Conservation (phyloP, 2,797 vertebrate species). For the Enteromius thamalakanensis region DNA sequence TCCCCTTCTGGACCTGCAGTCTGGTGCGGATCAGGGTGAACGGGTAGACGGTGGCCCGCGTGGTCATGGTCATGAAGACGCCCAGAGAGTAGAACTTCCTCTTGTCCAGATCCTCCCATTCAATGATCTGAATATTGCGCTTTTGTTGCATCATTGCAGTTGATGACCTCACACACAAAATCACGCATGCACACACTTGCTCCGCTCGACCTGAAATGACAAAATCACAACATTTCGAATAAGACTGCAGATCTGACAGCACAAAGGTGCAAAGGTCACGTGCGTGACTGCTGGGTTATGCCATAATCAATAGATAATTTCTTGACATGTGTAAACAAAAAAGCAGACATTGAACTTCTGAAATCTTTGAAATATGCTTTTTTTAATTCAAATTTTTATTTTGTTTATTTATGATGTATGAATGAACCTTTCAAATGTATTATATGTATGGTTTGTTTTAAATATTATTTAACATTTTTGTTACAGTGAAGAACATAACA, state of each 20-base stretch:
- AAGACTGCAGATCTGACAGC: background rate
- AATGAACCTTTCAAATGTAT: background rate
- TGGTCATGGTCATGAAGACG: slow-evolving; percentile 95
- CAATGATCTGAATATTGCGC: slow-evolving; percentile 96
- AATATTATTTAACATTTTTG: background rate
- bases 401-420: background rate
- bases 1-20: slow-evolving; percentile 94
- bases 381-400: background rate
- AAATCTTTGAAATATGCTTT: background rate
- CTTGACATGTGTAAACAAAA: slow-evolving; percentile 8
- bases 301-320: background rate
- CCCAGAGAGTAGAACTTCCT: slow-evolving; percentile 95
- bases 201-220: slow-evolving; percentile 17
- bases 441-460: background rate
- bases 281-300: background rate
- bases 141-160: slow-evolving; percentile 74
- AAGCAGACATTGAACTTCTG: background rate
- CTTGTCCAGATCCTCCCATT: slow-evolving; percentile 99
- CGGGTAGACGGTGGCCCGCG: slow-evolving; percentile 93
- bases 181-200: background rate
- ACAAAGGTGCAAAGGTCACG: slow-evolving; percentile 14
- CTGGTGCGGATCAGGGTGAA: slow-evolving; percentile 94
- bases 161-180: slow-evolving; percentile 33
- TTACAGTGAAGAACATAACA: background rate
- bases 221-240: background rate